These are phyloP conservation scores for Campoplex nolae DNA, from an alignment of 2,888 invertebrate species.

Conservation along the genomic window DNA sequence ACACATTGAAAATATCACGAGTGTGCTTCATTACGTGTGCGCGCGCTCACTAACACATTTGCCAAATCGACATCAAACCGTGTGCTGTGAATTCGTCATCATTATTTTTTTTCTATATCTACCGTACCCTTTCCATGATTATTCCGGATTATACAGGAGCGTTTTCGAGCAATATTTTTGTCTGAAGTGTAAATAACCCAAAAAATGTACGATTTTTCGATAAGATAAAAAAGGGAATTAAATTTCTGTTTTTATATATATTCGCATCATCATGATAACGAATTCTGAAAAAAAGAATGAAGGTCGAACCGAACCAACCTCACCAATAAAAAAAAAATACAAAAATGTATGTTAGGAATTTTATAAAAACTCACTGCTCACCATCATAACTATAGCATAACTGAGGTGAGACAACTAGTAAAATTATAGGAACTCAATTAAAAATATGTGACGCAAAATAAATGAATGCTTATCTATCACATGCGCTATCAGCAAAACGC, in stretches of 20 bases:
- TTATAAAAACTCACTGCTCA: too few species aligned
- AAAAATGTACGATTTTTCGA: not conserved
- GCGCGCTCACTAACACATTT: not conserved
- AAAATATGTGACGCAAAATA: too few species aligned
- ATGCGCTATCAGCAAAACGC: too few species aligned
- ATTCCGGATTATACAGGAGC: not conserved
- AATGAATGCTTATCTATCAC: too few species aligned
- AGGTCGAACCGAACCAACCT: too few species aligned
- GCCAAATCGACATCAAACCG: not conserved
- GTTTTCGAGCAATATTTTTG: not conserved
- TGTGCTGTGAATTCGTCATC: conserved; percentile 50
- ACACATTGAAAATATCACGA: conserved; percentile 13
- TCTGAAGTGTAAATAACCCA: not conserved
- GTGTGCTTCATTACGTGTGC: conserved; percentile 1
- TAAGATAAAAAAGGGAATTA: not conserved
- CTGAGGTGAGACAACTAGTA: too few species aligned
- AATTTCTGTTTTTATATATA: not conserved
- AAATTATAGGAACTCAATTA: too few species aligned
- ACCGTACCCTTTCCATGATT: not conserved
- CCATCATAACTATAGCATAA: too few species aligned
- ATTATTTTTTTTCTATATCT: conserved; percentile 17
- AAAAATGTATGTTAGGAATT: too few species aligned
- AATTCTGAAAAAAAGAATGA: too few species aligned
- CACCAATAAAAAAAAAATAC: too few species aligned
- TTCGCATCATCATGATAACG: too few species aligned